Percentiles rank a stretch among this genome's conserved stretches.
phyloP scores from a whole-genome alignment of 2,888 invertebrate genomes.

The Rhingia rostrata region DNA sequence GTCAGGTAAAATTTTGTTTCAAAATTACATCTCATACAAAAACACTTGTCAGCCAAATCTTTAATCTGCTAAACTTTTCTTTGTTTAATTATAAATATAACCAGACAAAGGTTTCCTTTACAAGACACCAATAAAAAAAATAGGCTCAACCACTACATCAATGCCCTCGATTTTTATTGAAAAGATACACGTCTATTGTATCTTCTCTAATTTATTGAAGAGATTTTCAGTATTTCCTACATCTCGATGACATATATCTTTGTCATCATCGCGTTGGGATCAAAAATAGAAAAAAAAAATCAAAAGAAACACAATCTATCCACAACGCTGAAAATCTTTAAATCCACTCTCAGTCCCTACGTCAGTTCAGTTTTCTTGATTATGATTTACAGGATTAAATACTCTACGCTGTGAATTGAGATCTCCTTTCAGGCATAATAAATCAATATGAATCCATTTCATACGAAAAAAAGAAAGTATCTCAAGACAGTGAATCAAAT shows the following conservation, averaged over 20 bases:
- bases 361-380: conserved; percentile 65
- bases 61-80: no score
- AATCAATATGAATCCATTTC: conserved; percentile 53
- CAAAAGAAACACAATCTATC: conserved; percentile 27
- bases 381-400: conserved; percentile 74
- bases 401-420: conserved; percentile 65
- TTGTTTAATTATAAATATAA: neutral
- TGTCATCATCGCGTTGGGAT: conserved; percentile 72
- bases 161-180: conserved; percentile 12
- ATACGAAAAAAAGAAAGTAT: conserved; percentile 15
- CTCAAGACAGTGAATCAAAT: conserved; percentile 45
- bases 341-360: conserved; percentile 40
- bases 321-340: conserved; percentile 54
- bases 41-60: no score
- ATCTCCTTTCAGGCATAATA: conserved; percentile 49
- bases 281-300: conserved; percentile 49
- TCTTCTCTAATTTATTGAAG: conserved; percentile 68
- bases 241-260: conserved; percentile 62
- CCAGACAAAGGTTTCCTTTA: neutral
- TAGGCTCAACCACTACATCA: conserved; percentile 20
- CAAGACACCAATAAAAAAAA: conserved; percentile 4
- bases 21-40: no score
- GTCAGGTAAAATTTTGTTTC: no score
- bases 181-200: conserved; percentile 27
- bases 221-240: conserved; percentile 37